These are phyloP conservation scores for Gallinago undulata DNA, from an alignment of 2,113 vertebrate genomes.

Conservation along the genomic window DNA sequence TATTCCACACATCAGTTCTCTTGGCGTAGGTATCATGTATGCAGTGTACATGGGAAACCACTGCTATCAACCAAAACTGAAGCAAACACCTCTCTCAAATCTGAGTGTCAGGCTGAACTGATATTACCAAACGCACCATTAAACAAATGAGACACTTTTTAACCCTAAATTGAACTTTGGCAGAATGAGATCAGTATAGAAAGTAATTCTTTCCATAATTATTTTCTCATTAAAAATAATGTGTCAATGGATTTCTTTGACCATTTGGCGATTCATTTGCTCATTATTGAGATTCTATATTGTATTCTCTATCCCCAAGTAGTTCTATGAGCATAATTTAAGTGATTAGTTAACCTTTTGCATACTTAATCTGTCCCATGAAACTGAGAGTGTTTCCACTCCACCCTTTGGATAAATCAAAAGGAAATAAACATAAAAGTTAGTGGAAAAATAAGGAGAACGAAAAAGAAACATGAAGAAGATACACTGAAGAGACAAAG, in stretches of 20 bases:
- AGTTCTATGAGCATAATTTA: neutral
- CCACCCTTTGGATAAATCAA: neutral
- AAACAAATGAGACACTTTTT: neutral
- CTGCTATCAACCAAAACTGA: neutral
- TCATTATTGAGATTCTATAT: neutral
- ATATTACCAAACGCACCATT: neutral
- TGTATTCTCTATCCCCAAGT: neutral
- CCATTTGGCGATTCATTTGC: neutral
- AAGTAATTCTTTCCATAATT: neutral
- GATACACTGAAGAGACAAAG: neutral
- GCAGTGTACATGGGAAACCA: neutral
- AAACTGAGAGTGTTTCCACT: neutral
- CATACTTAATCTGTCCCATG: neutral
- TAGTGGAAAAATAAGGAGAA: neutral
- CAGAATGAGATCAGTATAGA: neutral
- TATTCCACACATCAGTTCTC: neutral
- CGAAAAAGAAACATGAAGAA: neutral
- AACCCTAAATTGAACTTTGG: neutral
- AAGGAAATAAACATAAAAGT: neutral
- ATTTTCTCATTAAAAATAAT: neutral
- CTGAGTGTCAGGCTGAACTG: neutral
- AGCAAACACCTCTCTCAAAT: neutral
- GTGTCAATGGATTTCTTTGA: neutral
- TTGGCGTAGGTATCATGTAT: neutral
- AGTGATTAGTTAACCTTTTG: neutral